Base-by-base conservation (phyloP, 2,797 vertebrate genomes). In the Pangasius djambal region DNA sequence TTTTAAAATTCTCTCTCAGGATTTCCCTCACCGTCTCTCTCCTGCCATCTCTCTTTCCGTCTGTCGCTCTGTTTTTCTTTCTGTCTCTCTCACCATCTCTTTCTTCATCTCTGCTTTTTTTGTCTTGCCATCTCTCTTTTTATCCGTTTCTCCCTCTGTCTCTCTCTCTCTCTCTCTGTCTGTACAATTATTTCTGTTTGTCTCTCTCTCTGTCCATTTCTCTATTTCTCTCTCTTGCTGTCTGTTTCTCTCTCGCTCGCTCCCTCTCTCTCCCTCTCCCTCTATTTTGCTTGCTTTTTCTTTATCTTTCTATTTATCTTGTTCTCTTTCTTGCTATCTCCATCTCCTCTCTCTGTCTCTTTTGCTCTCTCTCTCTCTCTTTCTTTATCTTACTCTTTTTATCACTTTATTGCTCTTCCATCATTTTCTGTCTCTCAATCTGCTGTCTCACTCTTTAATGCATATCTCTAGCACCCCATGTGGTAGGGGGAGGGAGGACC, bases 141-240 rank as follows among this genome's bases (percentile, higher is more conserved):
- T 40, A 40, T 40, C 61, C 40, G 4, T 79, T n/a, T 85, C 70
- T 89, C 79, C 89, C 88, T 89, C 40, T 40, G 1, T 88, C 44
- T 88, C 13, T 83, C 79, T 90, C 88, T 88, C 44, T 88, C 13
- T 83, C 79, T 90, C 88, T 89, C 79, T 74, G 72, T 78, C 31
- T 40, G 40, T 40, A 3, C 40, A 40, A 40, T 4, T 40, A 40
- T 40, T 40, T 86, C 61, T 79, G 15, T 87, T 31, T 86, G 34
- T 65, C 37, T 87, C 52, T 88, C 44, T 86, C n/a, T 86, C 48
- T 63, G 6, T 87, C 40, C 40, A 40, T 40, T 40, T 40, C 40
- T 40, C 40, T 40, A 40, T 40, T 3, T 40, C 40, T 40, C 4
- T 40, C 37, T 40, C 37, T 40, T 40, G 40, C 40, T 3, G 40